Percentiles rank a stretch among this genome's conserved stretches.
Conservation (phyloP, 2,113 vertebrate species). For the Acanthochromis polyacanthus region DNA sequence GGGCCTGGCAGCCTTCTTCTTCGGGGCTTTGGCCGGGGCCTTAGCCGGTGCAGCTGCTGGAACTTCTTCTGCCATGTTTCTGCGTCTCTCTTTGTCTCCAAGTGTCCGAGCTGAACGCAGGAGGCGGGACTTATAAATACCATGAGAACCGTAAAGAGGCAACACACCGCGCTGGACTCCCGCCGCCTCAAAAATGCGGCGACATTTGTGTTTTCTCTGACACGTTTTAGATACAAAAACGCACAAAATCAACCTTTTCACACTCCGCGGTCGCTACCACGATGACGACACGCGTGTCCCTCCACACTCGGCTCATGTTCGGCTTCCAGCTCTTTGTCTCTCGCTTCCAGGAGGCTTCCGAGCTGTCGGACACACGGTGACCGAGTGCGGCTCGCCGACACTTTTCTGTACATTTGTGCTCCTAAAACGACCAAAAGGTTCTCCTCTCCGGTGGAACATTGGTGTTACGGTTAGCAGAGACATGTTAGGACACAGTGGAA, state of each 20-base stretch:
- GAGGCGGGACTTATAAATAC: too few species aligned
- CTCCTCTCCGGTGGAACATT: background rate
- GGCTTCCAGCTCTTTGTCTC: background rate
- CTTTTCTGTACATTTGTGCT: slow-evolving; percentile 24
- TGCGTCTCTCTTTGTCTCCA: too few species aligned
- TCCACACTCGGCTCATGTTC: background rate
- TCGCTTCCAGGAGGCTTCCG: slow-evolving; percentile 6
- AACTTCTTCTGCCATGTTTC: too few species aligned
- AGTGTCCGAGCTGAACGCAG: too few species aligned
- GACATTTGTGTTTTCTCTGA: too few species aligned
- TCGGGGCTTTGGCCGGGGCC: too few species aligned
- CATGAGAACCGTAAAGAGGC: too few species aligned
- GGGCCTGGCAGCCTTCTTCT: too few species aligned
- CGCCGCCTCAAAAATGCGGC: too few species aligned
- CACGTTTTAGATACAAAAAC: background rate
- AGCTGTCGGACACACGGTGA: background rate
- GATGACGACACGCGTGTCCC: background rate
- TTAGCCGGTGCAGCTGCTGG: too few species aligned
- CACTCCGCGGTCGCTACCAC: background rate
- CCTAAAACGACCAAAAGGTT: slow-evolving; percentile 1
- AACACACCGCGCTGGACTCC: too few species aligned
- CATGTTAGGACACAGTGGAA: background rate
- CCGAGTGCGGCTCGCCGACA: background rate
- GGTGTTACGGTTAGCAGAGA: slow-evolving; percentile 2
- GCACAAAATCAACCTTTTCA: background rate